These are phyloP conservation scores for Prosopocoilus inquinatus DNA, from an alignment of 2,888 invertebrate species.

Conservation along the genomic window DNA sequence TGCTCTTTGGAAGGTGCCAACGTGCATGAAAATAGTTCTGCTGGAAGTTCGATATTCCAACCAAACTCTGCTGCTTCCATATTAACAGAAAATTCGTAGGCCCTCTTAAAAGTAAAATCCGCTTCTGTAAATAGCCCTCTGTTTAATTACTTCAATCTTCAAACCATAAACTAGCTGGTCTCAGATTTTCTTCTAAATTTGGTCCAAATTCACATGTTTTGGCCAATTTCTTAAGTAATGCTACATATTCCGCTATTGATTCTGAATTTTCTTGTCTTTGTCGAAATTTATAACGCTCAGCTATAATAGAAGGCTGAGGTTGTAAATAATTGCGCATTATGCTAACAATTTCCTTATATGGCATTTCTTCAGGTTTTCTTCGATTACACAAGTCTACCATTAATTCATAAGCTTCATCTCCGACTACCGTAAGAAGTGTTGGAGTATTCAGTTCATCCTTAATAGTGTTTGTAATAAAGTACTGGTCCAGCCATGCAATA, in stretches of 20 bases:
- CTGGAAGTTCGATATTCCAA: too few species aligned
- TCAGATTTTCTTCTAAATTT: neutral
- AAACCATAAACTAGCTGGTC: conserved; percentile 10
- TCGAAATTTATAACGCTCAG: too few species aligned
- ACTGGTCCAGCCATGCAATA: conserved; percentile 15
- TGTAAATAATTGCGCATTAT: too few species aligned
- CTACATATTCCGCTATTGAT: too few species aligned
- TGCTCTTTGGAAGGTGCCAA: too few species aligned
- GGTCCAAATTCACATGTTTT: too few species aligned
- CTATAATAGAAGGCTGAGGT: too few species aligned
- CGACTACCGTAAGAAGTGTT: conserved; percentile 9
- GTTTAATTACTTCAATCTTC: conserved; percentile 1
- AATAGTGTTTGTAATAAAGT: neutral
- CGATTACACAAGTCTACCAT: conserved; percentile 15
- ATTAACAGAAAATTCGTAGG: conserved; percentile 4
- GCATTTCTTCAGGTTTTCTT: conserved; percentile 7
- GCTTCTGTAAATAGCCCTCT: conserved; percentile 13
- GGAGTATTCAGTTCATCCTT: too few species aligned
- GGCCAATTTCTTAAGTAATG: too few species aligned
- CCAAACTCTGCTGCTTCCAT: conserved; percentile 1
- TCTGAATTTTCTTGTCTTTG: too few species aligned
- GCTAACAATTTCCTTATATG: conserved; percentile 10
- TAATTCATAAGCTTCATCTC: conserved; percentile 18
- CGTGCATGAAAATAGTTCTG: too few species aligned
- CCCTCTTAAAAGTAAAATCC: conserved; percentile 2